Evolutionary conservation across 1,140 invertebrate species (phyloP), one percentile per base, ranked within the genome.

Genomic region (Drosophila takahashii): DNA sequence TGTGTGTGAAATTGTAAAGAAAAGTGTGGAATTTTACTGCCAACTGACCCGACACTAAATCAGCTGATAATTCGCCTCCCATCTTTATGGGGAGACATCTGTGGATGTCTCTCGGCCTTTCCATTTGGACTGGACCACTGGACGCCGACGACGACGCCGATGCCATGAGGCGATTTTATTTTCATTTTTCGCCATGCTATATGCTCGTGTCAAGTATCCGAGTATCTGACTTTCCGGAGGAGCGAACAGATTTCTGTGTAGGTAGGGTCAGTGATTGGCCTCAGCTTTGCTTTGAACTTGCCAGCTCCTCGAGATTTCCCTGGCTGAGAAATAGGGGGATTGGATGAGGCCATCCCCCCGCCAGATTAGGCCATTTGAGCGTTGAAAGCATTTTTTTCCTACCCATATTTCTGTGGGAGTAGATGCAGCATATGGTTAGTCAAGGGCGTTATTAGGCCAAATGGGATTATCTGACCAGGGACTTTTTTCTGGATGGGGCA

Each of bases 11-110:
- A 87, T 87, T 87, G 79, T 86, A 87, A 89, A 87, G 83, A 83
- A 86, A 83, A 87, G 76, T 83, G 62, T 87, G 77, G 83, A 87
- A 83, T 87, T 77, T 79, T 77, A 79, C 66, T 83, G 79, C 60
- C 79, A 83, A 89, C 66, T 87, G 84, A 83, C 79, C 79, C 84
- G 59, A 61, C 81, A 87, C 79, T 87, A 87, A 87, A 81, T 86
- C 79, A 87, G 79, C 79, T 86, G 83, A 87, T 83, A 89, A 83
- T 89, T 79, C 66, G 56, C 64, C 44, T 29, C 51, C 57, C 60
- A 58, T 36, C 27, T 27, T 26, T n/a, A 27, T 47, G 10, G 48
- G 48, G 53, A 64, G 67, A 73, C 59, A 61, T 77, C 42, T 78
- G 54, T 50, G 39, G 22, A 22, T 67, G 64, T 48, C 45, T 60